phyloP scores from a whole-genome alignment of 2,888 invertebrate species.

The Aradus depressus region DNA sequence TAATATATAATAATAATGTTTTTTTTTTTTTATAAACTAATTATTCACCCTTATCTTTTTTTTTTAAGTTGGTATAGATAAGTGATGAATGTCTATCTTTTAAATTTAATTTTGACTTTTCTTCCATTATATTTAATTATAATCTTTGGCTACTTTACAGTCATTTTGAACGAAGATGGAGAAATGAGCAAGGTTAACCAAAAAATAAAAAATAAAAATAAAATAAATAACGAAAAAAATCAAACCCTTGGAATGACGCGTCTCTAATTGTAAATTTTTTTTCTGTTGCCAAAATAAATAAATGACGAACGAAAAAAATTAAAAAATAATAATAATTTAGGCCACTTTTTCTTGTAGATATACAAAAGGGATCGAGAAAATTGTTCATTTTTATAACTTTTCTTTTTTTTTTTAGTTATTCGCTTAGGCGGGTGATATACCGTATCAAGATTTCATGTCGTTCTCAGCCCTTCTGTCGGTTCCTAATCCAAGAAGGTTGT shows the following conservation, averaged over 20 bases:
- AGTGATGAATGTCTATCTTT: no score
- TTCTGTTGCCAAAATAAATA: constrained; percentile 2
- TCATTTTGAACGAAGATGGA: no score
- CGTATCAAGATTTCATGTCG: constrained; percentile 43
- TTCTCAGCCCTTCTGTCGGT: constrained; percentile 62
- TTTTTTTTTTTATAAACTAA: neutral
- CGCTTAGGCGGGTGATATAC: constrained; percentile 11
- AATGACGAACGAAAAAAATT: neutral
- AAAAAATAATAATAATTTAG: constrained; percentile 2
- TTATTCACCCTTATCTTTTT: neutral
- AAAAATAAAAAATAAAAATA: no score
- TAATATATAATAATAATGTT: constrained; percentile 9
- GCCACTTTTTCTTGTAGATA: neutral
- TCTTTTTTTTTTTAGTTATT: no score
- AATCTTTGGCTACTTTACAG: constrained; percentile 19
- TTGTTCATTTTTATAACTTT: neutral
- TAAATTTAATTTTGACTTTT: no score
- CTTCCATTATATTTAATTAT: constrained; percentile 1
- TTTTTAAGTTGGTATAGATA: constrained; percentile 1
- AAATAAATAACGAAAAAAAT: no score
- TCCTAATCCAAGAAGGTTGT: constrained; percentile 67
- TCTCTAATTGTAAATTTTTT: no score
- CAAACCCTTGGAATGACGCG: no score
- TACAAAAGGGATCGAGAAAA: neutral
- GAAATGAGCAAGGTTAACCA: no score